These are phyloP conservation scores for Ophion ellenae DNA, from an alignment of 2,888 invertebrate species.

Conservation along the genomic window DNA sequence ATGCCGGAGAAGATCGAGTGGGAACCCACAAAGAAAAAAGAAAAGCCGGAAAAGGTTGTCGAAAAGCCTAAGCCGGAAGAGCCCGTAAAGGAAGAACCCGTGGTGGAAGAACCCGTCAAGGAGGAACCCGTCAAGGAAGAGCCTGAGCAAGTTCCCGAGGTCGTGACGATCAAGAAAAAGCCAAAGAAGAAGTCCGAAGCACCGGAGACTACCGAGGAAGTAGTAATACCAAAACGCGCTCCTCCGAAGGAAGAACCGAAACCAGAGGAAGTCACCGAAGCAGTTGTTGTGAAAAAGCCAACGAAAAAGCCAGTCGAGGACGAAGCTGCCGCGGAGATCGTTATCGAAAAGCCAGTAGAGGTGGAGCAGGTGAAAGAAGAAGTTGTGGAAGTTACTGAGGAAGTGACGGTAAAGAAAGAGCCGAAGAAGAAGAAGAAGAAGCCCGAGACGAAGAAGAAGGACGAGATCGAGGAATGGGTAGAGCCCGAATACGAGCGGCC, in stretches of 20 bases:
- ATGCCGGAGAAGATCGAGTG: constrained; percentile 81
- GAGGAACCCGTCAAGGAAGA: constrained; percentile 68
- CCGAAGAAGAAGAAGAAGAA: constrained; percentile 69
- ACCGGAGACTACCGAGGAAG: constrained; percentile 71
- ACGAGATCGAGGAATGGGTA: constrained; percentile 70
- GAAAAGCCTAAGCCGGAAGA: constrained; percentile 58
- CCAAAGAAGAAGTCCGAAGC: constrained; percentile 74
- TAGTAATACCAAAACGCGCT: constrained; percentile 70
- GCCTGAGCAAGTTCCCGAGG: constrained; percentile 71
- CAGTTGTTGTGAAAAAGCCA: constrained; percentile 76
- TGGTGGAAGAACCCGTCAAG: constrained; percentile 68
- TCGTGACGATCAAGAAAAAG: constrained; percentile 69
- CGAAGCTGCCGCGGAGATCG: constrained; percentile 66
- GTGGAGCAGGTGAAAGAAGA: constrained; percentile 66
- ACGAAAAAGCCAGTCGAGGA: constrained; percentile 80
- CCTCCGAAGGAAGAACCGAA: constrained; percentile 66
- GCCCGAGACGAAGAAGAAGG: constrained; percentile 64
- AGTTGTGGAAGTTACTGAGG: constrained; percentile 69
- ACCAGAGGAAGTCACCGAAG: constrained; percentile 67
- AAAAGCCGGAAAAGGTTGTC: constrained; percentile 53
- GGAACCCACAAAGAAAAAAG: constrained; percentile 74
- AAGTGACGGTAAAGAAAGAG: constrained; percentile 67
- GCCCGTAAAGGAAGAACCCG: constrained; percentile 62
- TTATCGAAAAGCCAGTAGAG: constrained; percentile 54
- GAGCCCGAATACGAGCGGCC: constrained; percentile 73